A percentile compares a stretch with the other conserved stretches of the same genome.
Evolutionary conservation across 2,888 invertebrate species (phyloP).

Genomic region (Cosmopolites sordidus): DNA sequence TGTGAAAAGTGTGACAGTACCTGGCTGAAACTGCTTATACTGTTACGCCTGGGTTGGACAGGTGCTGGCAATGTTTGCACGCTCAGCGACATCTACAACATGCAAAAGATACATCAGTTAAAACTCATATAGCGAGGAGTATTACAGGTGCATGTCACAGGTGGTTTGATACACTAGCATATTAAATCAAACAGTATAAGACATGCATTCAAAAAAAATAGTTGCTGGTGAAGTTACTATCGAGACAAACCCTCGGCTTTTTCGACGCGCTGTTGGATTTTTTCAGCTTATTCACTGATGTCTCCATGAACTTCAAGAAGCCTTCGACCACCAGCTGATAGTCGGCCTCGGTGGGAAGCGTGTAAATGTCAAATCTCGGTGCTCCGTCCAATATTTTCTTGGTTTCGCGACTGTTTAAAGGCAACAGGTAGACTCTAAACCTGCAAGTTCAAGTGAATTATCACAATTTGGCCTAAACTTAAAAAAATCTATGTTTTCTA

Average conservation of each 20-base stretch:
- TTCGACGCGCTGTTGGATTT: conserved; percentile 60
- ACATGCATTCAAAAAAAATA: too few relatives aligned
- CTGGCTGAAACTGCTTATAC: conserved; percentile 49
- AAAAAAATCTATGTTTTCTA: too few relatives aligned
- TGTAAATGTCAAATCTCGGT: conserved; percentile 79
- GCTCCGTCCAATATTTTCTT: conserved; percentile 73
- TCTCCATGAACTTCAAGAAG: conserved; percentile 78
- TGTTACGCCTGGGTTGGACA: conserved; percentile 49
- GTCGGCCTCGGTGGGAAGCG: conserved; percentile 56
- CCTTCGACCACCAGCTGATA: conserved; percentile 65
- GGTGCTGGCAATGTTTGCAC: conserved; percentile 45
- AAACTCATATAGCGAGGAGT: too few relatives aligned
- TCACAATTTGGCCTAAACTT: too few relatives aligned
- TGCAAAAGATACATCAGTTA: conserved; percentile 34
- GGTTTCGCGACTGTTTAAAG: conserved; percentile 73
- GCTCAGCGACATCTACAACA: conserved; percentile 51
- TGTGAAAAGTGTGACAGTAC: conserved; percentile 28
- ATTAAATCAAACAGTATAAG: too few relatives aligned
- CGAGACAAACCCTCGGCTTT: conserved; percentile 68
- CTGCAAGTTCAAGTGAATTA: too few relatives aligned
- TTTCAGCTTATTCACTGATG: conserved; percentile 85
- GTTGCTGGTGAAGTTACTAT: too few relatives aligned
- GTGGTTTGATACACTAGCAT: too few relatives aligned
- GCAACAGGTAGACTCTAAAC: conserved; percentile 83
- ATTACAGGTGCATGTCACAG: too few relatives aligned